These are phyloP conservation scores for Drosophila formosana DNA, from an alignment of 2,888 invertebrate genomes.

Conservation along the genomic window DNA sequence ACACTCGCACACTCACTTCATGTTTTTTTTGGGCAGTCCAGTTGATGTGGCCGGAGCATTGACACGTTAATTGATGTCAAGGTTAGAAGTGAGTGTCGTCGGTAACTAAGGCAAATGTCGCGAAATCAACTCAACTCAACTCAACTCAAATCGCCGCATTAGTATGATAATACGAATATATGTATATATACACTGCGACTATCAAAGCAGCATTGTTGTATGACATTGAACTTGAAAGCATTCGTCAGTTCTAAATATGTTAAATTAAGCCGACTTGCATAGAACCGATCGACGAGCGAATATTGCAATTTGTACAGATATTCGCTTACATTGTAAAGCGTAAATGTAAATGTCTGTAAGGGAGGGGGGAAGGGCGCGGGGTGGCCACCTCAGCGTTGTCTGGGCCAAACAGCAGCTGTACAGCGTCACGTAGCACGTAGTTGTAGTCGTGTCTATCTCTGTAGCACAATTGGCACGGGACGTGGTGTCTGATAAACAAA, in stretches of 20 bases:
- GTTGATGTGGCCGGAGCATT: constrained; percentile 58
- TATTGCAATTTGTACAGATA: constrained; percentile 36
- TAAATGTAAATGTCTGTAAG: background rate
- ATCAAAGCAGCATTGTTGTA: constrained; percentile 9
- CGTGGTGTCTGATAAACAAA: constrained; percentile 48
- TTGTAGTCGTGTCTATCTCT: background rate
- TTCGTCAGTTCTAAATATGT: constrained; percentile 15
- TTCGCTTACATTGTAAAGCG: constrained; percentile 1
- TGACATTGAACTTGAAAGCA: constrained; percentile 74
- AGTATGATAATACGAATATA: constrained; percentile 49
- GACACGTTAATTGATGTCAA: constrained; percentile 83
- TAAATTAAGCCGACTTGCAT: constrained; percentile 22
- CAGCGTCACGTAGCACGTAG: constrained; percentile 43
- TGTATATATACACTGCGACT: background rate
- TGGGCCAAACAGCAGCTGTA: constrained; percentile 39
- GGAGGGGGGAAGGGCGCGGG: background rate
- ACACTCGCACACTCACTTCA: constrained; percentile 6
- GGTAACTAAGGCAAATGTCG: constrained; percentile 35
- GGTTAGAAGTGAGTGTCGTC: constrained; percentile 66
- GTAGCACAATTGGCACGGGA: constrained; percentile 21
- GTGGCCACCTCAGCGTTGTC: background rate
- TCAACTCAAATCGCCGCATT: constrained; percentile 44
- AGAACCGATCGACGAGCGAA: constrained; percentile 9
- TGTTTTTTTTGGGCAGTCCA: constrained; percentile 32
- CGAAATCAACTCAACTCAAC: constrained; percentile 43